Base-by-base conservation (phyloP, 2,797 vertebrate species). In the Hylomyscus alleni region DNA sequence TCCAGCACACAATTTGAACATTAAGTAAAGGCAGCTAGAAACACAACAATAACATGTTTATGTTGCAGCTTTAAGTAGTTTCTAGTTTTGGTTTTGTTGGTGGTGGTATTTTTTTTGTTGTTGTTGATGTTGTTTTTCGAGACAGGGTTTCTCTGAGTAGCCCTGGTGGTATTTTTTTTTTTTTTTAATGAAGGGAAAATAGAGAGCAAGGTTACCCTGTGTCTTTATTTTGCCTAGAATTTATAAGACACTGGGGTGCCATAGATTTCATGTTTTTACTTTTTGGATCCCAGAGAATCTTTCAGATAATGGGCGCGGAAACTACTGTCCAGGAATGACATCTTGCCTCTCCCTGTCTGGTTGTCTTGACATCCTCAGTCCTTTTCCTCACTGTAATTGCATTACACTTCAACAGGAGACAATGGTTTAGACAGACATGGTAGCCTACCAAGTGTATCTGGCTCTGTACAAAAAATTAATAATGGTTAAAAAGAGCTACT, bases 1-100 rank as follows among this genome's bases (percentile, higher is more conserved):
- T 92, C 44, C 82, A 26, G 29, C 26, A 69, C 24, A 47, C n/a
- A 62, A 47, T 17, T 77, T 24, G 81, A 81, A 90, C 60, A 77
- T 80, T 76, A 91, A 83, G 50, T 72, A 94, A 89, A 73, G n/a
- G 1, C 54, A 91, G 14, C 72, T 83, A 60, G 22, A 76, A 90
- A 56, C 20, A 26, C 26, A 89, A 10, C 6, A 65, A 15, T 84
- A 60, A 58, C 10, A 52, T 47, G 54, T n/a, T 72, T 31, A 6
- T 92, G 22, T 3, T 84, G 1, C 89, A 60, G 52, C 26, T 80
- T 78, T 85, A 62, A 69, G 29, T 95, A 24, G 9, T 78, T 89
- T 75, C 58, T 82, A 13, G 78, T 69, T 85, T 78, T 94, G 20
- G 20, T 72, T 87, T 54, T 72, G 11, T 24, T 44, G 22, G 24